These are phyloP conservation scores for Limnodromus scolopaceus DNA, from an alignment of 2,797 vertebrate species.

Conservation along the genomic window DNA sequence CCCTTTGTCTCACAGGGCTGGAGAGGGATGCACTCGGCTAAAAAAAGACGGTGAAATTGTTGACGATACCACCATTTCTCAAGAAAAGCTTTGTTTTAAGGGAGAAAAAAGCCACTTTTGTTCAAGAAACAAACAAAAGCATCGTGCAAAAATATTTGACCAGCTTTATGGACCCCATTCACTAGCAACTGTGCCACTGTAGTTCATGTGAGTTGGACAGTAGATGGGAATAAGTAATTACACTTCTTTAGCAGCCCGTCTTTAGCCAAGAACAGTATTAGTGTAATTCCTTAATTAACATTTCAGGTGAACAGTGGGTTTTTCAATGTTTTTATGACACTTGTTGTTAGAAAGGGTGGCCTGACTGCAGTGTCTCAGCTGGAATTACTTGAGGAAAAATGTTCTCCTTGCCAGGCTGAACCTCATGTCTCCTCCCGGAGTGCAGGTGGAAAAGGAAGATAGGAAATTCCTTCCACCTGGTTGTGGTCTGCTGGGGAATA, in stretches of 20 bases:
- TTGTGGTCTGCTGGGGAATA: background rate
- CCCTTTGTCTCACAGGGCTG: background rate
- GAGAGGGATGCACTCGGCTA: background rate
- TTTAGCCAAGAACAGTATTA: background rate
- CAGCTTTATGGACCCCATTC: background rate
- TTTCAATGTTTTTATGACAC: background rate
- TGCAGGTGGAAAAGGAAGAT: background rate
- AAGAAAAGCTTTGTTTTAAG: slow-evolving; percentile 21
- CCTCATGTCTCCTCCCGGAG: background rate
- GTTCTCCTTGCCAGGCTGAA: background rate
- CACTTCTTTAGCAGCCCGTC: background rate
- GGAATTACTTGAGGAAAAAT: background rate
- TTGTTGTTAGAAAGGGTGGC: background rate
- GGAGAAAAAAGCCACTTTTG: background rate
- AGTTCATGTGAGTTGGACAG: background rate
- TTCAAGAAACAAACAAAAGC: slow-evolving; percentile 20
- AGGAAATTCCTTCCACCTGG: slow-evolving; percentile 38
- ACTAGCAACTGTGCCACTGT: background rate
- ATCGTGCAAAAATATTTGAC: slow-evolving; percentile 14
- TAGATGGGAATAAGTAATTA: background rate
- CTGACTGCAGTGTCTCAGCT: background rate
- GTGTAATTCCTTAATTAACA: background rate
- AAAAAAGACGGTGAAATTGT: background rate
- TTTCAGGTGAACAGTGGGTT: background rate
- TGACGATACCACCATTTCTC: background rate